Evolutionary conservation across 2,888 invertebrate genomes (phyloP), one percentile per base, ranked within the genome.

Genomic region (Stomorhina lunata): DNA sequence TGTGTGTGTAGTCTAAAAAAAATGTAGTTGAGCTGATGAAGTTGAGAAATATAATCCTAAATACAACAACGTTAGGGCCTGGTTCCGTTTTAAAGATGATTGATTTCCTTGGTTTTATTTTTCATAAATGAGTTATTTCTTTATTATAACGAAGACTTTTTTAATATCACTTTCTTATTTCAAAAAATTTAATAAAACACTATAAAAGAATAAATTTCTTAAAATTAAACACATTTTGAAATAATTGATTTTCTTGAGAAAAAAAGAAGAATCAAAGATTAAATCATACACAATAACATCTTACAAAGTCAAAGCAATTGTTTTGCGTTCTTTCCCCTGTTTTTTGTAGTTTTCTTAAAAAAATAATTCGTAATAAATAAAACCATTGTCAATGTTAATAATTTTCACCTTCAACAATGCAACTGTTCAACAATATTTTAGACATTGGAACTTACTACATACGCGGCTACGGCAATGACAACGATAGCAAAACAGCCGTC

Each of bases 331-430:
- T 57, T 48, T 45, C 29, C 32, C 53, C 40, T 43, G 27, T 3
- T 25, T 34, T 50, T 34, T 48, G n/a, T 45, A 50, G 40, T 17
- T 15, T 29, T 32, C 34, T 27, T 72, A 9, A 27, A 34, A n/a
- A 25, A 4, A 55, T 75, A 34, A 34, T 66, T 66, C 25, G 57
- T 37, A 20, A 63, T 65, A 72, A 29, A 59, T 50, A 59, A 66
- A 82, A 65, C 75, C 82, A 82, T 71, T 79, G 82, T 71, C 82
- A 82, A 82, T 82, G 82, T 82, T 82, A 82, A 82, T 79, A 71
- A 61, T 34, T 75, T 79, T 82, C 82, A 82, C 82, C 79, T 79
- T 79, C 79, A 79, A 69, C 43, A 34, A 10, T 20, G n/a, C n/a
- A n/a, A 43, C n/a, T 59, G 12, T 34, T 48, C 10, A 29, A 40